Conservation (phyloP, 2,888 invertebrate species). For the Caenorhabditis angaria region DNA sequence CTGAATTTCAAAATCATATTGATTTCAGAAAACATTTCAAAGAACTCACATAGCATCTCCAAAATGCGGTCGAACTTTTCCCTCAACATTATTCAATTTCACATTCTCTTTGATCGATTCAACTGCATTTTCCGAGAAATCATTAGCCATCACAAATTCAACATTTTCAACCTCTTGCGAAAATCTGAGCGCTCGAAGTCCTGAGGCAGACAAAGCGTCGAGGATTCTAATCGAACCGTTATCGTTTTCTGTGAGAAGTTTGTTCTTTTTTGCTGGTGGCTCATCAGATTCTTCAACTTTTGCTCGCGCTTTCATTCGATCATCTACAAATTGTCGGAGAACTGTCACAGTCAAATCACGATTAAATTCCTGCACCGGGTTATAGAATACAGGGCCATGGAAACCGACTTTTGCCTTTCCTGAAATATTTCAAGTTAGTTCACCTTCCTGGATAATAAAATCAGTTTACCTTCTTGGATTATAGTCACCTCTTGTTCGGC, state of each 20-base stretch:
- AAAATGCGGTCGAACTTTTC: constrained; percentile 82
- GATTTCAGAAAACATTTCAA: constrained; percentile 1
- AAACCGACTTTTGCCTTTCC: constrained; percentile 65
- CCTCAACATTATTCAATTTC: constrained; percentile 80
- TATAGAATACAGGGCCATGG: constrained; percentile 84
- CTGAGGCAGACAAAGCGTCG: constrained; percentile 94
- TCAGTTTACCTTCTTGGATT: not conserved
- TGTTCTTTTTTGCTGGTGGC: constrained; percentile 53
- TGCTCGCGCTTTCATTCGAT: constrained; percentile 57
- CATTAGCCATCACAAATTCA: constrained; percentile 67
- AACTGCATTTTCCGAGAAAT: constrained; percentile 85
- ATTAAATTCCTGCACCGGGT: constrained; percentile 97
- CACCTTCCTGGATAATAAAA: constrained; percentile 31
- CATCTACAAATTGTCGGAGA: constrained; percentile 77
- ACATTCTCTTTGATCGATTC: constrained; percentile 86
- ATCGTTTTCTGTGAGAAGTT: constrained; percentile 13
- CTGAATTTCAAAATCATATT: constrained; percentile 75
- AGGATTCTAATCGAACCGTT: constrained; percentile 77
- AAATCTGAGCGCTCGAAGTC: constrained; percentile 92
- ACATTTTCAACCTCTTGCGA: constrained; percentile 81
- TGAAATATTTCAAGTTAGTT: constrained; percentile 5
- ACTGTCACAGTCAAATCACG: constrained; percentile 87
- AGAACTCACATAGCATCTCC: constrained; percentile 84
- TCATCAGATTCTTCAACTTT: constrained; percentile 10
- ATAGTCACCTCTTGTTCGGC: constrained; percentile 1